These are phyloP conservation scores for Pipa parva DNA, from an alignment of 2,113 vertebrate species.

Conservation along the genomic window DNA sequence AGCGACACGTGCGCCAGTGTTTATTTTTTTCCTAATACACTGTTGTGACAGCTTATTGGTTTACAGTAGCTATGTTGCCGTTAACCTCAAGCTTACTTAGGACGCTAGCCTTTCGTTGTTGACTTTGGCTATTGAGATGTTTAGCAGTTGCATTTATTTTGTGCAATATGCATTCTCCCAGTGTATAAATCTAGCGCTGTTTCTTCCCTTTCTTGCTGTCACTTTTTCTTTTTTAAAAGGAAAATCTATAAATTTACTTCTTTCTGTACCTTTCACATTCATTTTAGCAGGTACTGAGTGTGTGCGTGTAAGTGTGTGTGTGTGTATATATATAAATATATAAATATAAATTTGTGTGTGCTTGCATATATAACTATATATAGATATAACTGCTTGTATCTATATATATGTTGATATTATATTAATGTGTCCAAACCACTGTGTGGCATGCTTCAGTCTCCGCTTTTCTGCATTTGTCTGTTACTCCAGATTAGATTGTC, in stretches of 20 bases:
- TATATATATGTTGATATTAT: constrained; percentile 39
- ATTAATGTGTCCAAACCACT: constrained; percentile 78
- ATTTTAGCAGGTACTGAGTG: constrained; percentile 99
- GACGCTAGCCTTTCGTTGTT: constrained; percentile 2
- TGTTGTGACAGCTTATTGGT: constrained; percentile 63
- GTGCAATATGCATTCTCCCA: constrained; percentile 96
- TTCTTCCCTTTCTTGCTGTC: constrained; percentile 70
- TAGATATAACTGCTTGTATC: constrained; percentile 48
- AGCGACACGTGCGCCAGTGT: constrained; percentile 67
- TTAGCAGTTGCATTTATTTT: constrained; percentile 90
- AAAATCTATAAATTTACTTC: constrained; percentile 74
- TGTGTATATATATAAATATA: constrained; percentile 54
- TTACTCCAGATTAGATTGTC: constrained; percentile 88
- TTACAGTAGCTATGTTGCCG: constrained; percentile 2
- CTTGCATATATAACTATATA: constrained; percentile 28
- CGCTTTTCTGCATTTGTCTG: constrained; percentile 78
- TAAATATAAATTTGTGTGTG: constrained; percentile 45
- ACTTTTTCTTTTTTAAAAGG: constrained; percentile 67
- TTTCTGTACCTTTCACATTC: constrained; percentile 85
- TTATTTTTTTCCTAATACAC: constrained; percentile 56
- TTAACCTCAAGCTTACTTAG: not conserved
- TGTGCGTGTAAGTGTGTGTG: constrained; percentile 85
- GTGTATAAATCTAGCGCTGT: constrained; percentile 72
- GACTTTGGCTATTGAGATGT: constrained; percentile 60
- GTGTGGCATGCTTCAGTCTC: constrained; percentile 87